Evolutionary conservation across 2,888 invertebrate genomes (phyloP).

Genomic region (Seladonia tumulorum): DNA sequence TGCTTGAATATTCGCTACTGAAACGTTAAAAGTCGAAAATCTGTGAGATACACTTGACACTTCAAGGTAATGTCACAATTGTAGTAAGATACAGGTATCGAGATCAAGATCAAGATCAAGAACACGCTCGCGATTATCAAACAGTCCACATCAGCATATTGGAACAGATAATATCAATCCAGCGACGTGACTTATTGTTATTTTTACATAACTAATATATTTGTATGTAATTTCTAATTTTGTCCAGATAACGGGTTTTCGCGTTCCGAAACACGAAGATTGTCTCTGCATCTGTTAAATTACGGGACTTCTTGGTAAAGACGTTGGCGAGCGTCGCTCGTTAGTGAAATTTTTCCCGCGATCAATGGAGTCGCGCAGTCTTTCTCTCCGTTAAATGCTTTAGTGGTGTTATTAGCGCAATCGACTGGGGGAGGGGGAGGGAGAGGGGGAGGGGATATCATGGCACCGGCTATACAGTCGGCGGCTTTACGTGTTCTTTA

Average conservation of each 20-base stretch:
- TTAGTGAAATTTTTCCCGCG: conserved; percentile 3
- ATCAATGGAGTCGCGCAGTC: not conserved
- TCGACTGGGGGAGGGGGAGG: not conserved
- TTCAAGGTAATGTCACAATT: no score
- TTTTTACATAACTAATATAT: no score
- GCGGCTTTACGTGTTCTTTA: conserved; percentile 29
- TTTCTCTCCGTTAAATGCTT: not conserved
- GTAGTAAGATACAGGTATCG: no score
- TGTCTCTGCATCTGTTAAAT: not conserved
- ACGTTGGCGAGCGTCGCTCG: not conserved
- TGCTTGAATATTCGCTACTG: no score
- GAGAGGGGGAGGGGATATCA: not conserved
- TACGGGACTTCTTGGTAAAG: not conserved
- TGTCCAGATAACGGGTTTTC: not conserved
- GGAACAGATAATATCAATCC: no score
- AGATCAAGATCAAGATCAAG: no score
- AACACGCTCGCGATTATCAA: no score
- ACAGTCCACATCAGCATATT: no score
- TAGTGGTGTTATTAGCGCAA: conserved; percentile 5
- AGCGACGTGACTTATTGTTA: no score
- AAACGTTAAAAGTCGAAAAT: no score
- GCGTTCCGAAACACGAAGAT: not conserved
- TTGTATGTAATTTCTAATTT: not conserved
- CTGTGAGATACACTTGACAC: no score
- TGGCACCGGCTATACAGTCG: not conserved